Base-by-base conservation (phyloP, 2,113 vertebrate genomes). In the Pantherophis guttatus region DNA sequence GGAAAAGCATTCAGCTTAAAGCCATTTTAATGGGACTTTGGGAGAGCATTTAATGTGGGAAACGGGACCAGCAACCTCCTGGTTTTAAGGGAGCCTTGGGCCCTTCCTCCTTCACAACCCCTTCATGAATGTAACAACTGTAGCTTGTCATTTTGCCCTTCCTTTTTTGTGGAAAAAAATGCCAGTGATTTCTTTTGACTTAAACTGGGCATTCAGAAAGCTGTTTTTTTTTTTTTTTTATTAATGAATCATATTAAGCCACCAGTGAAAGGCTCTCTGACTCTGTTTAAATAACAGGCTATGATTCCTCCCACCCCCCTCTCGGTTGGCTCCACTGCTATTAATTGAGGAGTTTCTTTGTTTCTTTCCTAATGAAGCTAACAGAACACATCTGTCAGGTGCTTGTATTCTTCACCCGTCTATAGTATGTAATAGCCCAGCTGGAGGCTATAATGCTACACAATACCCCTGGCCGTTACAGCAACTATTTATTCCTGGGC, bases 311-410 rank as follows among this genome's bases (percentile, higher is more conserved):
- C 97, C 97, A 96, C 97, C 95, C 97, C 96, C 96, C 98, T 98
- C 97, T 96, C 96, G 97, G 97, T 98, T 97, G 97, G 97, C 97
- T 97, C 95, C 89, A 97, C 97, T 97, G 97, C 97, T 98, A 98
- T 98, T 98, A 98, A 98, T 98, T 98, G 98, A 98, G 98, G 98
- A 98, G 97, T 98, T 98, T 98, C 98, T 98, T 98, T 98, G 98
- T 98, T 98, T 98, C 98, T 98, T 98, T 98, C 98, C 98, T 98
- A 99, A 98, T 98, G 98, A 98, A 98, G 98, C 98, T 98, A 98
- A 98, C 98, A 98, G 98, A 98, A 98, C 98, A 98, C 98, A 98
- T 98, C 98, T 98, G 98, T 98, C 98, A 98, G 98, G 98, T 98
- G 98, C 98, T 97, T 96, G 98, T 98, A 98, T 98, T 98, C 97